phyloP scores from a whole-genome alignment of 2,113 vertebrate species.

The Mormyrus iriodes region DNA sequence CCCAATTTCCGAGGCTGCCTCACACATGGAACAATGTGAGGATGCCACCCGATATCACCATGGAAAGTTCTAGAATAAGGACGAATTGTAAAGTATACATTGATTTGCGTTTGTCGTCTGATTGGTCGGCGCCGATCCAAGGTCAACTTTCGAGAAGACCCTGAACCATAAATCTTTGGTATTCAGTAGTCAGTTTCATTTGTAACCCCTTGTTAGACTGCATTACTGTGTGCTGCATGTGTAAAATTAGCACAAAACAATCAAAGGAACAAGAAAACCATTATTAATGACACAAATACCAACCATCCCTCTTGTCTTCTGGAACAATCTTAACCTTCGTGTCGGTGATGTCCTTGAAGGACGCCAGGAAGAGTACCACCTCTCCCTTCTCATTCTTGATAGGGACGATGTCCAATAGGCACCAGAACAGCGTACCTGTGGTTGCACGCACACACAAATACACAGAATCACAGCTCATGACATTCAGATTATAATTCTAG shows the following conservation, averaged over 20 bases:
- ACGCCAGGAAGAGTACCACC: conserved; percentile 94
- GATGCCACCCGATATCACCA: background rate
- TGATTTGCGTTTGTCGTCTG: background rate
- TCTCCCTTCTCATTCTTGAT: conserved; percentile 98
- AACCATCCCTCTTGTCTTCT: conserved; percentile 49
- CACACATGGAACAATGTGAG: background rate
- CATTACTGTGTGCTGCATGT: background rate
- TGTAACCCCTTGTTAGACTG: too few relatives aligned
- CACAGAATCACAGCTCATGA: background rate
- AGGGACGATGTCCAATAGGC: conserved; percentile 91
- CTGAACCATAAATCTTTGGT: background rate
- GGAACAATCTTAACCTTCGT: conserved; percentile 83
- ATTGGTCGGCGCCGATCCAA: background rate
- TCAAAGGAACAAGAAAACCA: background rate
- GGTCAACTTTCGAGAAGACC: background rate
- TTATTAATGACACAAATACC: background rate
- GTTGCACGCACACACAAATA: conserved; percentile 13
- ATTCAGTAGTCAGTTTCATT: background rate
- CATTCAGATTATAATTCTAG: background rate
- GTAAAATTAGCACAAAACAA: background rate
- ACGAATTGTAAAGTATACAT: background rate
- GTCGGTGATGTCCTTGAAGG: conserved; percentile 95
- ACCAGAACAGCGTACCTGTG: conserved; percentile 88
- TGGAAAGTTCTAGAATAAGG: background rate
- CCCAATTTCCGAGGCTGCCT: background rate